Conservation (phyloP, 2,113 vertebrate species). For the Pantherophis guttatus region DNA sequence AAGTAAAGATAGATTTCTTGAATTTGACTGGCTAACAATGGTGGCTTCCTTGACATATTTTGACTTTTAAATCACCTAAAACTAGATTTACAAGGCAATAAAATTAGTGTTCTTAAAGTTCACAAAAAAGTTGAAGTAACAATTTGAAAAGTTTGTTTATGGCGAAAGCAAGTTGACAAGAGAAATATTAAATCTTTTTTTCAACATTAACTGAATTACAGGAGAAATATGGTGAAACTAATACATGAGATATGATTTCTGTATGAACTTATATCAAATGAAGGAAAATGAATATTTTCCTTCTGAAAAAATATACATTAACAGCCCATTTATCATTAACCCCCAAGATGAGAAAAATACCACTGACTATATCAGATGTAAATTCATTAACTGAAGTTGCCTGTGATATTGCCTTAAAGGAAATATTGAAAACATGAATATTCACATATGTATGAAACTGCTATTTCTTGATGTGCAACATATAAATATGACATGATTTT, state of each 20-base stretch:
- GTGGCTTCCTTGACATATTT: not conserved
- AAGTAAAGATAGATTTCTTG: not conserved
- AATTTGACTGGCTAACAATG: not conserved
- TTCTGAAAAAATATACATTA: not conserved
- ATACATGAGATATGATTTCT: not conserved
- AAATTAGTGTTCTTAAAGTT: not conserved
- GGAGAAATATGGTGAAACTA: not conserved
- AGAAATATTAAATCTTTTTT: not conserved
- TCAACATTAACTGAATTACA: not conserved
- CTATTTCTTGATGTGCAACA: not conserved
- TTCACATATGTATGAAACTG: not conserved
- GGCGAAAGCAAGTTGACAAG: not conserved
- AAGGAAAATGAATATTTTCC: not conserved
- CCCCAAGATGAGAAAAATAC: not conserved
- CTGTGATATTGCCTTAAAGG: not conserved
- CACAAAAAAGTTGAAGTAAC: not conserved
- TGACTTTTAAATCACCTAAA: not conserved
- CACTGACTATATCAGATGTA: not conserved
- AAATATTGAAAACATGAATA: not conserved
- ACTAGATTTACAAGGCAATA: not conserved
- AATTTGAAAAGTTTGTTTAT: not conserved
- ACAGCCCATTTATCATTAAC: not conserved
- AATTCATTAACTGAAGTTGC: not conserved
- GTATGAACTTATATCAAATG: not conserved
- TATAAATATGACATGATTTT: not conserved